Conservation (phyloP, 2,797 vertebrate genomes). For the Numenius phaeopus region DNA sequence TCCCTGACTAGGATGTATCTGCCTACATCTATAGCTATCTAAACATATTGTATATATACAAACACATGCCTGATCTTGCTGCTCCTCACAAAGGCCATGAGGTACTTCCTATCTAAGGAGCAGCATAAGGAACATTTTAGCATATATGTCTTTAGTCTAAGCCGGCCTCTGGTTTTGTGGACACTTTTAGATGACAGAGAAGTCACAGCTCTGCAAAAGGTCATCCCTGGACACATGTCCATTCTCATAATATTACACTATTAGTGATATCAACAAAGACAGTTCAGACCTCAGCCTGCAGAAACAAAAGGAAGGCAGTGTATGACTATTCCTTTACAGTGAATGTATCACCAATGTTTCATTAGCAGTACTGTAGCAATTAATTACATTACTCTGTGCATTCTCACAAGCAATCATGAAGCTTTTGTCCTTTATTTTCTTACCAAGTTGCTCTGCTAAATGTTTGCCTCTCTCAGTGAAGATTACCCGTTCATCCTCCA, state of each 20-base stretch:
- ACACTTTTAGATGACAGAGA: neutral
- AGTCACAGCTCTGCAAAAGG: neutral
- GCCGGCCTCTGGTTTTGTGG: neutral
- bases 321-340: neutral
- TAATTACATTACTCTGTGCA: neutral
- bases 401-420: neutral
- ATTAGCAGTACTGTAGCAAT: neutral
- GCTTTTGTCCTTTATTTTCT: slow-evolving; percentile 51
- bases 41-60: neutral
- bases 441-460: slow-evolving; percentile 96
- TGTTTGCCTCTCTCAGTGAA: slow-evolving; percentile 91
- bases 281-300: neutral
- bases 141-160: neutral
- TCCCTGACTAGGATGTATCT: neutral
- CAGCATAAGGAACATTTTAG: neutral
- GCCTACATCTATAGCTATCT: neutral
- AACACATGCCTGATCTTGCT: neutral
- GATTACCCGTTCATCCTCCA: slow-evolving; percentile 95
- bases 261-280: neutral
- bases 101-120: neutral
- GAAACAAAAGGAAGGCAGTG: neutral
- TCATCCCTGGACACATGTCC: neutral
- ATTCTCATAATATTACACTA: neutral
- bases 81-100: neutral
- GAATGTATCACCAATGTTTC: neutral